A percentile compares a stretch with the other conserved stretches of the same genome.
phyloP scores from a whole-genome alignment of 1,140 invertebrate species.

The Heliconius eleuchia region DNA sequence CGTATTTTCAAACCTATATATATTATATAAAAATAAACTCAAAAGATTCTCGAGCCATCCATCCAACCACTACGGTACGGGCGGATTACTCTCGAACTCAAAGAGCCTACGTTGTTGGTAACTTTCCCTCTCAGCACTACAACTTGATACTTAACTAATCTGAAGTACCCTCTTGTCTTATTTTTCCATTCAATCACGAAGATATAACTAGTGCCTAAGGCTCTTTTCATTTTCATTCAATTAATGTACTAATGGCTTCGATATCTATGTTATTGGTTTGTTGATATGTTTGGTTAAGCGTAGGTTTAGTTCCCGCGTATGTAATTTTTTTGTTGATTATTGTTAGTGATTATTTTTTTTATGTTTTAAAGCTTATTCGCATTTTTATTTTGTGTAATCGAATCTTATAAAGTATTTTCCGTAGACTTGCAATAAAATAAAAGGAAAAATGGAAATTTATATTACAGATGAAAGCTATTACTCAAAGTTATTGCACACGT shows the following conservation, averaged over 20 bases:
- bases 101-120: constrained; percentile 18
- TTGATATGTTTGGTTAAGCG: neutral
- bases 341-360: neutral
- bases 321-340: neutral
- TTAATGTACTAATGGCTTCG: neutral
- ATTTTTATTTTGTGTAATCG: too few species aligned
- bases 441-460: too few species aligned
- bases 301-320: neutral
- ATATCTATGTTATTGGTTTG: neutral
- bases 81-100: constrained; percentile 17
- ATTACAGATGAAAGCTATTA: too few species aligned
- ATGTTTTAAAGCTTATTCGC: too few species aligned
- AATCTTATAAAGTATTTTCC: too few species aligned
- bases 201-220: neutral
- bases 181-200: constrained; percentile 6
- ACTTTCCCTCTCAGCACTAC: constrained; percentile 22
- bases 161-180: constrained; percentile 22
- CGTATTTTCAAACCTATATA: neutral
- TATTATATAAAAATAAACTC: constrained; percentile 19
- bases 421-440: too few species aligned
- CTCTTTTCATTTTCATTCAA: neutral
- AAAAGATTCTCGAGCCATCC: constrained; percentile 22
- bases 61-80: neutral
- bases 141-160: constrained; percentile 20
- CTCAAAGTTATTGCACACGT: too few species aligned